Percentiles rank a stretch among this genome's conserved stretches.
Conservation (phyloP, 2,797 vertebrate species). For the Mycteria americana region DNA sequence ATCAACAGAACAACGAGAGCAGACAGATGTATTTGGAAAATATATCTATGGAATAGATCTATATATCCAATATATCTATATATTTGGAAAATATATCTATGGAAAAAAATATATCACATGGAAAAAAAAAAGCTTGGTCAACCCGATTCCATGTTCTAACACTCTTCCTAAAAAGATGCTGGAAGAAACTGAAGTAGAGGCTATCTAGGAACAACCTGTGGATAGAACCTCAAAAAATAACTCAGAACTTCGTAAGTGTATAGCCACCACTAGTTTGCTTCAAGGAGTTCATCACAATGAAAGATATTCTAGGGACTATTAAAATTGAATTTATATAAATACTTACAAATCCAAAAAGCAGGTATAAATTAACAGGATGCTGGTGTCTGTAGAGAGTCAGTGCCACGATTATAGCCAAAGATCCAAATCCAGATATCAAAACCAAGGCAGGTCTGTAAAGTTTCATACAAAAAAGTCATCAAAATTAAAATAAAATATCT, state of each 20-base stretch:
- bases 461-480: background rate
- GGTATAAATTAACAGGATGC: conserved; percentile 91
- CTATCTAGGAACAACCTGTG: background rate
- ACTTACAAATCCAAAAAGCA: conserved; percentile 92
- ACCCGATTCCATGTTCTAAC: background rate
- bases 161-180: background rate
- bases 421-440: conserved; percentile 82
- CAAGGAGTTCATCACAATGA: background rate
- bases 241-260: background rate
- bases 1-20: background rate
- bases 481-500: background rate
- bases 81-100: too few species aligned
- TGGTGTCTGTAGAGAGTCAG: conserved; percentile 87
- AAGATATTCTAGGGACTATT: background rate
- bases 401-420: conserved; percentile 84
- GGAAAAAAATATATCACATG: too few species aligned
- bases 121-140: background rate
- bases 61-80: too few species aligned
- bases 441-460: conserved; percentile 85
- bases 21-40: background rate
- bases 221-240: background rate
- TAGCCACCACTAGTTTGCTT: background rate
- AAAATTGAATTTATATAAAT: background rate
- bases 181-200: background rate
- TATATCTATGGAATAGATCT: too few species aligned